Base-by-base conservation (phyloP, 2,888 invertebrate species). In the Tethea ocularis region DNA sequence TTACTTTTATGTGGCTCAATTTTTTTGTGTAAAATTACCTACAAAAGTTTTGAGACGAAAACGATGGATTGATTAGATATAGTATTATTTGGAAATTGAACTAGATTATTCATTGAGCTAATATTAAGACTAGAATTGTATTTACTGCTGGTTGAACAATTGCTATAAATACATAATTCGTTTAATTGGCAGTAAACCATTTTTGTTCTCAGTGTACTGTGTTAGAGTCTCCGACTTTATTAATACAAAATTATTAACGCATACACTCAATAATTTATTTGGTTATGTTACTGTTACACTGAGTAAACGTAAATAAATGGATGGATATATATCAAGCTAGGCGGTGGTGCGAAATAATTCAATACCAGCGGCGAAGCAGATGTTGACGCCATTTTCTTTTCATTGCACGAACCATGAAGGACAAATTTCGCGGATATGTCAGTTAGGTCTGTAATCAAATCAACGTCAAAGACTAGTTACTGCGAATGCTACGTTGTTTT, bases 331-430 rank as follows among this genome's bases (percentile, higher is more conserved):
- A 76, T 78, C 73, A 80, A 72, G 61, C 58, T 58, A 62, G 24
- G 71, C 67, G 63, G 62, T 64, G 67, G 68, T 38, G 75, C 67
- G 70, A 61, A 65, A 77, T 75, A 76, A 80, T 76, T 70, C 67
- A 67, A 74, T 75, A 73, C 70, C 65, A 63, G 63, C 54, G 23
- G 41, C 60, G 63, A 60, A 67, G 66, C 61, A 74, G 64, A 65
- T 69, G 61, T 52, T 59, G 60, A 52, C 63, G 26, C 51, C 52
- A 57, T 58, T 62, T 59, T 56, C 23, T 63, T 69, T 62, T 58
- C 17, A 59, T 63, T 61, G 57, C 29, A 59, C 57, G 46, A 57
- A 53, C 61, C 61, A 60, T 57, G 64, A 62, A 58, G 17, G 24
- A n/a, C 46, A 23, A 58, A 46, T 58, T 58, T 58, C 29, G 53